These are phyloP conservation scores for Paraescarpia echinospica DNA, from an alignment of 1,140 invertebrate species.

Conservation along the genomic window DNA sequence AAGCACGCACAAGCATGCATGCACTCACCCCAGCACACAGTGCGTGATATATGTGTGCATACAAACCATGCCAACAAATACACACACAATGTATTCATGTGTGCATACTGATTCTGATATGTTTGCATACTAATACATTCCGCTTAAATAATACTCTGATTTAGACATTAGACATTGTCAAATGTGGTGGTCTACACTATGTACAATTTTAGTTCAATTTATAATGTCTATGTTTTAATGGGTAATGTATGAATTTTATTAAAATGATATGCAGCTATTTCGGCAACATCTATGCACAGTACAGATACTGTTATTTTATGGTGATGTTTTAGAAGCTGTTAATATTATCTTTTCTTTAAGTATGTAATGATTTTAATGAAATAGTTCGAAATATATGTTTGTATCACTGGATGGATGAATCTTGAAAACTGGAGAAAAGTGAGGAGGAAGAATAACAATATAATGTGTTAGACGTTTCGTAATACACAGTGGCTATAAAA, in stretches of 20 bases:
- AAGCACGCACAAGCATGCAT: too few species aligned
- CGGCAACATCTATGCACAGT: too few species aligned
- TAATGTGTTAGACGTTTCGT: not conserved
- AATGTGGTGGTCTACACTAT: not conserved
- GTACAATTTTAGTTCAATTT: not conserved
- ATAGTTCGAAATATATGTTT: not conserved
- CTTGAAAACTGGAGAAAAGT: not conserved
- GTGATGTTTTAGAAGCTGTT: not conserved
- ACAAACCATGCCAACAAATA: too few species aligned
- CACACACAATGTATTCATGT: not conserved
- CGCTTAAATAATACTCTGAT: not conserved
- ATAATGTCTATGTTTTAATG: not conserved
- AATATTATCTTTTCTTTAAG: not conserved
- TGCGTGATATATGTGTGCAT: too few species aligned
- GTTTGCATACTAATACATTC: not conserved
- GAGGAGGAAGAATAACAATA: not conserved
- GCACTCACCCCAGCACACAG: too few species aligned
- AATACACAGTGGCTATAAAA: too few species aligned
- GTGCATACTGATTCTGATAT: not conserved
- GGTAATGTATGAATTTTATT: not conserved
- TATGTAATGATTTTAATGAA: not conserved
- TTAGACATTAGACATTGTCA: not conserved
- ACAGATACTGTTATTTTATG: too few species aligned
- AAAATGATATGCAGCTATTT: not conserved
- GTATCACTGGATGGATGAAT: not conserved